Conservation (phyloP, 2,113 vertebrate species). For the Phainopepla nitens region DNA sequence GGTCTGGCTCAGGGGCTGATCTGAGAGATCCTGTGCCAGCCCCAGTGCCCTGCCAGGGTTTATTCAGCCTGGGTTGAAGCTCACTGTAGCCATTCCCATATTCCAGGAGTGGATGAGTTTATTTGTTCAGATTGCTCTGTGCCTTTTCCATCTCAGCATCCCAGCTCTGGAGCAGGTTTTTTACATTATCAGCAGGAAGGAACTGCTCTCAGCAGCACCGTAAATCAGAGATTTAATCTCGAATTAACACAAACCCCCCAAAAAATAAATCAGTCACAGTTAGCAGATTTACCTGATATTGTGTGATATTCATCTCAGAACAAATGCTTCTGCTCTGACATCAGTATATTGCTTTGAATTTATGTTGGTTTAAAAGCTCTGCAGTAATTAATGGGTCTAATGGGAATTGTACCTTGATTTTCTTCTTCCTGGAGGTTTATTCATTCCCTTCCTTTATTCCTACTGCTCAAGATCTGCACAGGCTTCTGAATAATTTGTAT, state of each 20-base stretch:
- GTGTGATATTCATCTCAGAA: neutral
- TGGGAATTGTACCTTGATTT: neutral
- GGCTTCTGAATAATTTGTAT: neutral
- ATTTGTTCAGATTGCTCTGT: neutral
- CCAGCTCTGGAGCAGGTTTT: neutral
- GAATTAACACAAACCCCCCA: neutral
- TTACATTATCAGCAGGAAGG: neutral
- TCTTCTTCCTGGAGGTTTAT: neutral
- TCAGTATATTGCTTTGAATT: neutral
- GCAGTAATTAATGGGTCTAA: neutral
- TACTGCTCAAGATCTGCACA: neutral
- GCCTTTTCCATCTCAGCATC: neutral
- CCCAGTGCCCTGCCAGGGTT: neutral
- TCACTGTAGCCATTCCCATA: neutral
- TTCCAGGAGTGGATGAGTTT: neutral
- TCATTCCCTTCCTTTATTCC: neutral
- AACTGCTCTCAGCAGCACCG: fast-evolving
- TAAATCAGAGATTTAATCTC: conserved; percentile 16
- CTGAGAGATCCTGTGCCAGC: neutral
- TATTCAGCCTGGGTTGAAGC: neutral
- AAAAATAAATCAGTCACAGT: neutral
- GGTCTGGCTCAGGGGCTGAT: neutral
- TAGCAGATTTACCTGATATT: neutral
- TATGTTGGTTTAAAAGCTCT: neutral
- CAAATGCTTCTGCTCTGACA: neutral